phyloP scores from a whole-genome alignment of 2,797 vertebrate species.

The Kryptopterus vitreolus region DNA sequence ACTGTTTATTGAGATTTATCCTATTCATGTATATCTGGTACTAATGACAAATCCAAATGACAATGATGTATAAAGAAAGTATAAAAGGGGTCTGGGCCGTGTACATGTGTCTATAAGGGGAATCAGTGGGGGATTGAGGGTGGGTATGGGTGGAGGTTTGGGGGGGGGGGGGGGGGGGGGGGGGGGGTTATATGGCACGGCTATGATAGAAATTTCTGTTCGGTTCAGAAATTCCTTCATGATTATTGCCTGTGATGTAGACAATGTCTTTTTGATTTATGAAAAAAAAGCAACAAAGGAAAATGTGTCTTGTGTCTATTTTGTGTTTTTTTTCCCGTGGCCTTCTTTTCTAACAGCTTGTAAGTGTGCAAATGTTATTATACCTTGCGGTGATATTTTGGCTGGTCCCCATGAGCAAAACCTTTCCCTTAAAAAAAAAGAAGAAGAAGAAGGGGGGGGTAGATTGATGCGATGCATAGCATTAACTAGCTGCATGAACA shows the following conservation, averaged over 20 bases:
- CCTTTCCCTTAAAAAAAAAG: not conserved
- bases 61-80: conserved; percentile 73
- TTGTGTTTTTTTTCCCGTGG: conserved; percentile 29
- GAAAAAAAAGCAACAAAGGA: conserved; percentile 69
- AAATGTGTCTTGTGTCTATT: conserved; percentile 55
- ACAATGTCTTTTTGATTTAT: conserved; percentile 77
- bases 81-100: conserved; percentile 70
- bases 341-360: not conserved
- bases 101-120: conserved; percentile 76
- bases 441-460: no score
- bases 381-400: not conserved
- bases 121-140: conserved; percentile 42
- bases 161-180: conserved; percentile 50
- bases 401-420: not conserved
- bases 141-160: conserved; percentile 54
- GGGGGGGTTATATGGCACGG: conserved; percentile 60
- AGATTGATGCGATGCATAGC: not conserved
- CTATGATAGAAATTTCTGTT: conserved; percentile 68
- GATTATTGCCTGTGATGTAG: conserved; percentile 83
- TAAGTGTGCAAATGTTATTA: not conserved
- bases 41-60: conserved; percentile 75
- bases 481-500: not conserved
- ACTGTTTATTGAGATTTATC: conserved; percentile 68
- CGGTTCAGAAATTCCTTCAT: conserved; percentile 75
- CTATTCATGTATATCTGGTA: conserved; percentile 71